phyloP scores from a whole-genome alignment of 2,113 vertebrate genomes.

The human (Homo sapiens) region DNA sequence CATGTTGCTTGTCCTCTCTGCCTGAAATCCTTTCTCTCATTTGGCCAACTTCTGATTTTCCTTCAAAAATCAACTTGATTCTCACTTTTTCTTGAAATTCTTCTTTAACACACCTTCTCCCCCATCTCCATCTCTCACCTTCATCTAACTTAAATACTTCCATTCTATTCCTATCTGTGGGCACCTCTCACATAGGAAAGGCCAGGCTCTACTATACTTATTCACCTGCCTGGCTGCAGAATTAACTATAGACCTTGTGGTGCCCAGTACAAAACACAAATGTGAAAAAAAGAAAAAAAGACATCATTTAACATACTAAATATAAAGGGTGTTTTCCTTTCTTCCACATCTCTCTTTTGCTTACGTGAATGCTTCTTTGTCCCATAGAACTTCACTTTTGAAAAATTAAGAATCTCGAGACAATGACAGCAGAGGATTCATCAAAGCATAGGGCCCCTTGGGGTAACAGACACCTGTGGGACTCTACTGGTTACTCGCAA shows the following conservation, averaged over 20 bases:
- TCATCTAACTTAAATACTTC: not conserved
- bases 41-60: not conserved
- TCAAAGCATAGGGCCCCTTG: not conserved
- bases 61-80: not conserved
- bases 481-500: accelerated
- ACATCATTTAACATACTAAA: not conserved
- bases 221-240: not conserved
- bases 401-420: not conserved
- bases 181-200: not conserved
- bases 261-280: not conserved
- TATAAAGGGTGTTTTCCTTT: not conserved
- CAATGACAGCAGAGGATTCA: not conserved
- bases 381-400: not conserved
- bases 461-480: not conserved
- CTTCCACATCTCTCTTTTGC: not conserved
- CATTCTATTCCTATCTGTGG: accelerated
- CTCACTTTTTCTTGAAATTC: not conserved
- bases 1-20: not conserved
- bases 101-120: not conserved
- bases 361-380: not conserved
- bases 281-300: not conserved
- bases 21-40: not conserved
- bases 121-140: not conserved
- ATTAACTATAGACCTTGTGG: not conserved
- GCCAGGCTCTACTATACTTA: not conserved